Percentiles rank a stretch among this genome's conserved stretches.
These are phyloP conservation scores for Platynereis dumerilii DNA, from an alignment of 2,888 invertebrate genomes.

Conservation along the genomic window DNA sequence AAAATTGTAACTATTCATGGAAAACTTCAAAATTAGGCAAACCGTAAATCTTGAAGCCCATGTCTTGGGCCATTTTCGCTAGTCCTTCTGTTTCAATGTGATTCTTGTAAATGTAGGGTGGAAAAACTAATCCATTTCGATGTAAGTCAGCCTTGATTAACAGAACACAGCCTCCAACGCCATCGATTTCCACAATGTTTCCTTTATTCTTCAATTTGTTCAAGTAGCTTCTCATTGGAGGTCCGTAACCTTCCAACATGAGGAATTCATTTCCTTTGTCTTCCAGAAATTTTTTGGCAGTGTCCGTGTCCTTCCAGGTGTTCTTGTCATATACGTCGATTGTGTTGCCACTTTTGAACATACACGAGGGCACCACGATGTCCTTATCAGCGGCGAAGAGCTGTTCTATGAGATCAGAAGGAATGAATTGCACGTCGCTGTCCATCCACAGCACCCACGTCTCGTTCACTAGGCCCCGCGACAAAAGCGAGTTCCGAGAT, in stretches of 20 bases:
- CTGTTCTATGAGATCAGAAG: conserved; percentile 51
- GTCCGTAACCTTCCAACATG: conserved; percentile 53
- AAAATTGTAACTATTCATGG: conserved; percentile 32
- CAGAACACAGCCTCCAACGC: conserved; percentile 56
- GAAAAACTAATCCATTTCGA: conserved; percentile 51
- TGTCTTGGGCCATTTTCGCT: conserved; percentile 51
- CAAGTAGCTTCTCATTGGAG: conserved; percentile 44
- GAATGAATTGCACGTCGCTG: conserved; percentile 48
- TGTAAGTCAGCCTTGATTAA: conserved; percentile 49
- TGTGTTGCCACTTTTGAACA: conserved; percentile 39
- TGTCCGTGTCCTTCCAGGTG: conserved; percentile 54
- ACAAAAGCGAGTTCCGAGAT: conserved; percentile 48
- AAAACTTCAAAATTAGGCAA: conserved; percentile 51
- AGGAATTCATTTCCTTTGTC: conserved; percentile 38
- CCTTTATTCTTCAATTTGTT: conserved; percentile 50
- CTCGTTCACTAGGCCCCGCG: conserved; percentile 41
- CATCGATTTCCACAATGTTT: conserved; percentile 51
- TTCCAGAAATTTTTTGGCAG: conserved; percentile 42
- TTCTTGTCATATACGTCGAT: conserved; percentile 50
- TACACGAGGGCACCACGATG: conserved; percentile 49
- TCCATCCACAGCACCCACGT: conserved; percentile 57
- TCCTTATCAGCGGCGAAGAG: conserved; percentile 47
- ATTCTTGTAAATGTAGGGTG: conserved; percentile 46
- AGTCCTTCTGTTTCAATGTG: conserved; percentile 59
- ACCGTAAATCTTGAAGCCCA: conserved; percentile 49